These are phyloP conservation scores for Colistium nudipinnis DNA, from an alignment of 2,113 vertebrate genomes.

Conservation along the genomic window DNA sequence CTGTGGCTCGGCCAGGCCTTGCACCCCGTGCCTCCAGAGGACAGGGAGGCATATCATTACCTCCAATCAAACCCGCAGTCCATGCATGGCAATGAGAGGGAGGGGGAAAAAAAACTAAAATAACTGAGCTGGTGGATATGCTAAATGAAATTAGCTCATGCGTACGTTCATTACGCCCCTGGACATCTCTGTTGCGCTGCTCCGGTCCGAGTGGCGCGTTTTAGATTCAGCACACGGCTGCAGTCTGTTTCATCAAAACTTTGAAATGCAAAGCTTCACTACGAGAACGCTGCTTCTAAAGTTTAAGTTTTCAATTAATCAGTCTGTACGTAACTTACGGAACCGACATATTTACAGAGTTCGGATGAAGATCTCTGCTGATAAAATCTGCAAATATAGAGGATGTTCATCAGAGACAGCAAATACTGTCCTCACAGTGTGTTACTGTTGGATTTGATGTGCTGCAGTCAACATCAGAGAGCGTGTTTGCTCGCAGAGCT, in stretches of 20 bases:
- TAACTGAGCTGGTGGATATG: slow-evolving; percentile 31
- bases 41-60: slow-evolving; percentile 66
- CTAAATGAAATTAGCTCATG: slow-evolving; percentile 57
- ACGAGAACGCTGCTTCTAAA: slow-evolving; percentile 11
- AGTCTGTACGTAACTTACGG: slow-evolving; percentile 2
- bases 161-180: slow-evolving; percentile 38
- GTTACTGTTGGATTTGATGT: slow-evolving; percentile 34
- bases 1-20: slow-evolving; percentile 52
- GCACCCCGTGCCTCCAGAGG: slow-evolving; percentile 42
- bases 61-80: slow-evolving; percentile 62
- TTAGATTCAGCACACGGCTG: slow-evolving; percentile 32
- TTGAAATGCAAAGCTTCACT: slow-evolving; percentile 34
- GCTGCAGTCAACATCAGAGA: slow-evolving; percentile 32
- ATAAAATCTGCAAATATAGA: slow-evolving; percentile 32
- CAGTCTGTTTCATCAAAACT: slow-evolving; percentile 56
- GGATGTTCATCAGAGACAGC: slow-evolving; percentile 14
- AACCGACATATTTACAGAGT: slow-evolving; percentile 21
- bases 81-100: slow-evolving; percentile 69
- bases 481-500: slow-evolving; percentile 22
- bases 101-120: too few species aligned
- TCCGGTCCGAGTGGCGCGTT: slow-evolving; percentile 3
- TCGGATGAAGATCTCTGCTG: slow-evolving; percentile 10
- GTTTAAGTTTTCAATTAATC: slow-evolving; percentile 23
- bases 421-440: slow-evolving; percentile 34
- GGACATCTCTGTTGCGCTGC: slow-evolving; percentile 1